phyloP scores from a whole-genome alignment of 2,888 invertebrate genomes.

The Oasisia sp. region DNA sequence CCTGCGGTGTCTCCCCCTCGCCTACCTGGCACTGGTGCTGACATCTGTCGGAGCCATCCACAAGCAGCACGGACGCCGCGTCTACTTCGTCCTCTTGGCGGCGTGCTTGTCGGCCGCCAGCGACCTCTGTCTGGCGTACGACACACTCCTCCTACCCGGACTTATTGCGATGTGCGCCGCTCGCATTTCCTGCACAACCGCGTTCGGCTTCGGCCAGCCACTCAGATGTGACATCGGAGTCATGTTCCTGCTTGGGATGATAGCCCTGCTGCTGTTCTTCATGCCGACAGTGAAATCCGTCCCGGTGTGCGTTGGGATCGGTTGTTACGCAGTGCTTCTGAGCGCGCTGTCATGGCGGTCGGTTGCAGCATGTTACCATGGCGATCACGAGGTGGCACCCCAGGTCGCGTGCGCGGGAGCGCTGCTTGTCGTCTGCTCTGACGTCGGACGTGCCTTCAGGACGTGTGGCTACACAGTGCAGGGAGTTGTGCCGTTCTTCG shows the following conservation, averaged over 20 bases:
- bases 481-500: neutral
- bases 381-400: neutral
- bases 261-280: neutral
- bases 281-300: neutral
- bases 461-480: neutral
- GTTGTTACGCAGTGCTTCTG: neutral
- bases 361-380: neutral
- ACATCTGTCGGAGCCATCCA: neutral
- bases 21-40: neutral
- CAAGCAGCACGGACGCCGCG: neutral
- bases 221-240: neutral
- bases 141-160: neutral
- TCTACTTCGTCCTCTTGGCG: neutral
- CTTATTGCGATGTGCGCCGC: neutral
- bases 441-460: neutral
- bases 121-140: neutral
- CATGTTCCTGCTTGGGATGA: neutral
- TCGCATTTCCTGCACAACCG: neutral
- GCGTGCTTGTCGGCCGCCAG: neutral
- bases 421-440: neutral
- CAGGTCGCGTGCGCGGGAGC: neutral
- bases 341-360: neutral
- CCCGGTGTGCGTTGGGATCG: neutral
- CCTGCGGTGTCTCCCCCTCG: neutral
- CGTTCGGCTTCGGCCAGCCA: neutral